Evolutionary conservation across 2,888 invertebrate species (phyloP), one percentile per base, ranked within the genome.

Genomic region (Sicus ferrugineus): DNA sequence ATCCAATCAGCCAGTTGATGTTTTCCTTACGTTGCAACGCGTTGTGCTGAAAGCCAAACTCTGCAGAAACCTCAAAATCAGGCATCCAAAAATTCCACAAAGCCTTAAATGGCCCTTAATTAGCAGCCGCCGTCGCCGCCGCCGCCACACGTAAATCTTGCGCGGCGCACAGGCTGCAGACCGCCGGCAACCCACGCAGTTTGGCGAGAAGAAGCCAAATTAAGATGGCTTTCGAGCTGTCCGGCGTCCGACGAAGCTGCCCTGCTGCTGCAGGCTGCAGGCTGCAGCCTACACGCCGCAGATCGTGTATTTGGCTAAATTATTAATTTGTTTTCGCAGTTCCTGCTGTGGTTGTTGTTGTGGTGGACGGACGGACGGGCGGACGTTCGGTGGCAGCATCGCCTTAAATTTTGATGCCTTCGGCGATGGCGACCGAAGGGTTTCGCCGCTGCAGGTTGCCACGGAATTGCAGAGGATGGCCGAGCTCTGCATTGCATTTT

Each of bases 361-460:
- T n/a, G n/a, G n/a, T n/a, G n/a, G n/a, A n/a, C n/a, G n/a, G n/a
- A n/a, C n/a, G n/a, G n/a, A n/a, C n/a, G n/a, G n/a, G n/a, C n/a
- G n/a, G n/a, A n/a, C n/a, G n/a, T n/a, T n/a, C n/a, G n/a, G n/a
- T n/a, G n/a, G n/a, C n/a, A n/a, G n/a, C n/a, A n/a, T n/a, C n/a
- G 23, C 38, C 61, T 62, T 62, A 42, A 62, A 62, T 26, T 62
- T 62, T 26, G 3, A 1, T 14, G 5, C 6, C 3, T 4, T 4
- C 6, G 23, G 11, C n/a, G 26, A 62, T 16, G 9, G 6, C 9
- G 7, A 23, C 11, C 16, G 38, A 42, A 23, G 23, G 4, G 9
- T 21, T 31, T 58, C 30, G 79, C 77, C 74, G 75, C 72, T 50
- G 48, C 50, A 56, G 52, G 62, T 70, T 67, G 79, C 77, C 75